phyloP scores from a whole-genome alignment of 53 echinoderm and acorn worm genomes.

The Echinometra lucunter region DNA sequence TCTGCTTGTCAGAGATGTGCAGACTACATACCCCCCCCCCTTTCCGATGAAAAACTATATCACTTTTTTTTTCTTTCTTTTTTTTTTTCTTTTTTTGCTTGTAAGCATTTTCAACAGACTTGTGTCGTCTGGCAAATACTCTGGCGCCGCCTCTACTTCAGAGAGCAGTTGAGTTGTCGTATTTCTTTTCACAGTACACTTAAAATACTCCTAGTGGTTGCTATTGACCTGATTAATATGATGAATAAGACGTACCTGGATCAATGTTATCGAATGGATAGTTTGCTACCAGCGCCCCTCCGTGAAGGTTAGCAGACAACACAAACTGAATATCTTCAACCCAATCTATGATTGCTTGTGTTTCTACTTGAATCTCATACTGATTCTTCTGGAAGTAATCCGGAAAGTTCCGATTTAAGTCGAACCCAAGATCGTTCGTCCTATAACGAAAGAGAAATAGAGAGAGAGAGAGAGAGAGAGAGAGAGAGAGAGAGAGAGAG shows the following conservation, averaged over 20 bases:
- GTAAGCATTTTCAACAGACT: too few species aligned
- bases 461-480: neutral
- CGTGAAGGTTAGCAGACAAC: constrained; percentile 89
- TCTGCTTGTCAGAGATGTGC: too few species aligned
- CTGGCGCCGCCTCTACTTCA: too few species aligned
- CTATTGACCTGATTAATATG: too few species aligned
- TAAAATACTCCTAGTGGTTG: too few species aligned
- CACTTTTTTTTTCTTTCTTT: too few species aligned
- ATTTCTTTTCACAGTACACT: too few species aligned
- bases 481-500: neutral
- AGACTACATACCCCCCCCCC: too few species aligned
- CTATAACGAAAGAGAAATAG: constrained; percentile 32
- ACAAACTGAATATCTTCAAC: constrained; percentile 78
- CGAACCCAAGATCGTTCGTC: constrained; percentile 81
- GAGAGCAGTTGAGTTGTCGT: too few species aligned
- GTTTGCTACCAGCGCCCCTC: constrained; percentile 90
- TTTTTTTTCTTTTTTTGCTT: too few species aligned
- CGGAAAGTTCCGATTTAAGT: constrained; percentile 94
- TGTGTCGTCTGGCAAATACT: too few species aligned
- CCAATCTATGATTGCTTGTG: constrained; percentile 83
- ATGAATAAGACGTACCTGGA: constrained; percentile 65
- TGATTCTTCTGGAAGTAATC: constrained; percentile 82
- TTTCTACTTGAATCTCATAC: constrained; percentile 79
- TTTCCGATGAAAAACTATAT: too few species aligned
- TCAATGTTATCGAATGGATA: constrained; percentile 84